Base-by-base conservation (phyloP, 2,888 invertebrate genomes). In the Lissocephala sabroskyi region DNA sequence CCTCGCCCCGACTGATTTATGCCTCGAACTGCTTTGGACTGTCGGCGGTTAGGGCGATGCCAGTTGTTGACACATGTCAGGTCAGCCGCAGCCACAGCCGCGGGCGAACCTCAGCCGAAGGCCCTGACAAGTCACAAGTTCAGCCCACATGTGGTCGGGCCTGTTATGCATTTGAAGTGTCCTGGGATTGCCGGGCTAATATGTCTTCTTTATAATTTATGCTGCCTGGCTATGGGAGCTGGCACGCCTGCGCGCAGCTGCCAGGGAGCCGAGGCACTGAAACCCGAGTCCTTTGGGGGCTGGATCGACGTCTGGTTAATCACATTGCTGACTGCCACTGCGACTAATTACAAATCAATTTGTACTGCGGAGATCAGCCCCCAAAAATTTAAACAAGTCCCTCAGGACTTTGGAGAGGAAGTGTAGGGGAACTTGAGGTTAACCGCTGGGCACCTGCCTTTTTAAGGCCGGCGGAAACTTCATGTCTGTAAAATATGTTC, bases 331-430 rank as follows among this genome's bases (percentile, higher is more conserved):
- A 65, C 71, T 66, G 67, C 67, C 58, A 65, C 78, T 78, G 76
- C 62, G 78, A 68, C 80, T 81, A 82, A 81, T 81, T 80, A 79
- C 68, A 79, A 81, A 80, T 81, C 80, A 82, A 82, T 81, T 81
- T 73, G 80, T 78, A 35, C 13, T 16, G 16, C 16, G 16, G 35
- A 17, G 9, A 42, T 16, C 63, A 68, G 77, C 70, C 61, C 65
- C 60, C 43, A 28, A n/a, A 35, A 37, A 11, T 9, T 13, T 42
- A 29, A 16, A n/a, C 51, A 64, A 64, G 61, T 67, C 65, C 68
- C 68, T 65, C 4, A 36, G 35, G 44, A 32, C 33, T 16, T 35
- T 17, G 35, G 49, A 61, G 65, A 65, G 65, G 65, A 53, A 58
- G 41, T 45, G 45, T 43, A 48, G 3, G 18, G 10, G 36, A 13